phyloP scores from a whole-genome alignment of 2,113 vertebrate species.

The Chloebia gouldiae region DNA sequence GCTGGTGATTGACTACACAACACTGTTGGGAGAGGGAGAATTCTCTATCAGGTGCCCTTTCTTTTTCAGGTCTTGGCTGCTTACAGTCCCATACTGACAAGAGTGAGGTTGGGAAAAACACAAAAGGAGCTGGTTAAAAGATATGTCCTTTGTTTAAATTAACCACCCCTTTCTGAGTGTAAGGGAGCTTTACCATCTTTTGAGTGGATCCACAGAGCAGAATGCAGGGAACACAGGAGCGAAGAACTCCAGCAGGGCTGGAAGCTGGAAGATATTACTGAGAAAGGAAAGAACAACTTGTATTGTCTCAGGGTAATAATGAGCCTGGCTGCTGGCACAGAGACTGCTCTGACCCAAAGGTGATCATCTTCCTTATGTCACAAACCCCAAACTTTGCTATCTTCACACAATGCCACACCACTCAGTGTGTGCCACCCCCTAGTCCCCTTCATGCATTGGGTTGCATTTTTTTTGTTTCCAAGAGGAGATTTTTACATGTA shows the following conservation, averaged over 20 bases:
- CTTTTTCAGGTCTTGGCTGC: background rate
- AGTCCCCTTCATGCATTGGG: background rate
- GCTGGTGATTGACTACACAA: background rate
- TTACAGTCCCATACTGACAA: background rate
- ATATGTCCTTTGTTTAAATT: background rate
- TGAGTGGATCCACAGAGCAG: background rate
- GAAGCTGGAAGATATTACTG: conserved; percentile 15
- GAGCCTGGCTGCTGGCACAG: background rate
- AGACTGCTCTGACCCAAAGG: background rate
- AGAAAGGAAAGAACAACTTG: conserved; percentile 25
- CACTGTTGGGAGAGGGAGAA: background rate
- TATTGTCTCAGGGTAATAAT: conserved; percentile 20
- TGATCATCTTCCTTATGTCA: background rate
- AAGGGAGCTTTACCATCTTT: background rate
- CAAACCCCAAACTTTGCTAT: background rate
- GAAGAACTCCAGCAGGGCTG: background rate
- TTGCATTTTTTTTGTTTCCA: background rate
- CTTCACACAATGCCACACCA: background rate
- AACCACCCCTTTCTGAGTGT: background rate
- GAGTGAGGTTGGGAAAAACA: background rate
- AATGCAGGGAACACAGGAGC: background rate
- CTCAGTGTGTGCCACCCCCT: rapidly evolving
- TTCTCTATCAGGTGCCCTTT: background rate
- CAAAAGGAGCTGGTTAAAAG: background rate
- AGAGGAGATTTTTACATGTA: background rate